Base-by-base conservation (phyloP, 2,888 invertebrate genomes). In the Plutella xylostella region DNA sequence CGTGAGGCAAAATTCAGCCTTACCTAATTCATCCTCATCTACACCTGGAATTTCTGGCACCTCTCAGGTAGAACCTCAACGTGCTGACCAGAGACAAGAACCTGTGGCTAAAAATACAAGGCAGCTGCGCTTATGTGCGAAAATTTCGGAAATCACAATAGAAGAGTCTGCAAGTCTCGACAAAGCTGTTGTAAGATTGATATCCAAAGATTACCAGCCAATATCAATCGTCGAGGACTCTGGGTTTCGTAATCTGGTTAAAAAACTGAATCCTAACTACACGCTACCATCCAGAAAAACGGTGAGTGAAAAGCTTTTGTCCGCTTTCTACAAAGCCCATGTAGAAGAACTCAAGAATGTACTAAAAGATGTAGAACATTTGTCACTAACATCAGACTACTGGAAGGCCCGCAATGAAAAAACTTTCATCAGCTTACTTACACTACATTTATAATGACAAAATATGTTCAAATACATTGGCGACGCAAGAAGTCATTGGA, bases 141-240 rank as follows among this genome's bases (percentile, higher is more conserved):
- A n/a, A n/a, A n/a, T n/a, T 31, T 9, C 31, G 14, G 31, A 31
- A 4, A 5, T 35, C 11, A 35, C 7, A 9, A 4, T 7, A 4
- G 35, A 35, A 12, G 17, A 4, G 4, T 12, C 18, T 35, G 15
- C 4, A 17, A 3, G 35, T 18, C 2, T 46, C 12, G 56, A 60
- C 50, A 45, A 45, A 31, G 50, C 54, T 44, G 43, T 60, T 30
- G 42, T 61, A 40, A 40, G 42, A 22, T 54, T 64, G 53, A 61
- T 61, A 35, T 53, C 50, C 5, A 48, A 48, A 40, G 60, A 63
- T 48, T 59, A 57, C 50, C 61, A 64, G 44, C 60, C 63, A 21
- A 58, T 61, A 43, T 53, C 49, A 41, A 55, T 64, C 21, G 64
- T 63, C n/a, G 57, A 63, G 43, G 58, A 62, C 51, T 39, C 47